These are phyloP conservation scores for Chymomyza caudatula DNA, from an alignment of 2,888 invertebrate genomes.

Conservation along the genomic window DNA sequence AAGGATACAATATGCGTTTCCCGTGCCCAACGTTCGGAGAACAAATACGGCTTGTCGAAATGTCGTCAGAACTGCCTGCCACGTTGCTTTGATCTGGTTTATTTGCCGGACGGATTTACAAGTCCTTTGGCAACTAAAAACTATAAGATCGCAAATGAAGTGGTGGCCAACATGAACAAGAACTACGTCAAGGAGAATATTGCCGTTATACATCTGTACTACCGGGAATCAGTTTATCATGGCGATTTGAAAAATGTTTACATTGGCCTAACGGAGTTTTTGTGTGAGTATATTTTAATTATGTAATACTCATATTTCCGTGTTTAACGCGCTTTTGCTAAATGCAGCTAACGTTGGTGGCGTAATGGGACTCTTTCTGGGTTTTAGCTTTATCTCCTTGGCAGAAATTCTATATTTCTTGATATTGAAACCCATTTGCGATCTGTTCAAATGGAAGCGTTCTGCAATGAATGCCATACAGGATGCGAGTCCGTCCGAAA, in stretches of 20 bases:
- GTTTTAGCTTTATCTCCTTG: slow-evolving; percentile 88
- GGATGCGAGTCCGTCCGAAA: neutral
- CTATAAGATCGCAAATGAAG: slow-evolving; percentile 55
- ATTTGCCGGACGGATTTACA: slow-evolving; percentile 81
- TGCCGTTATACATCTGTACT: slow-evolving; percentile 86
- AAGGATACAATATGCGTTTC: slow-evolving; percentile 43
- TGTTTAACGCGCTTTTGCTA: neutral
- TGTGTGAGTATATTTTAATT: slow-evolving; percentile 81
- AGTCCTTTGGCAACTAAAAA: slow-evolving; percentile 76
- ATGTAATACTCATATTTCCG: no score
- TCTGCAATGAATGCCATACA: neutral
- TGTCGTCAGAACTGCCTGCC: slow-evolving; percentile 82
- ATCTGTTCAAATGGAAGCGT: slow-evolving; percentile 65
- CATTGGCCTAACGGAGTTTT: slow-evolving; percentile 88
- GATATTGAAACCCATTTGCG: slow-evolving; percentile 79
- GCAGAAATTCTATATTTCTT: slow-evolving; percentile 87
- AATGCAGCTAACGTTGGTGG: slow-evolving; percentile 89
- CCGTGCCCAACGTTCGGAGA: slow-evolving; percentile 23
- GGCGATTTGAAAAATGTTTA: slow-evolving; percentile 86
- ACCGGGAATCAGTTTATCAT: slow-evolving; percentile 85
- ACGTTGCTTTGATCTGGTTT: slow-evolving; percentile 85
- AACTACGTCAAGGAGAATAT: slow-evolving; percentile 80
- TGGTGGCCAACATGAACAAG: slow-evolving; percentile 55
- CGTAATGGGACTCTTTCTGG: slow-evolving; percentile 86
- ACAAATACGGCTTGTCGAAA: slow-evolving; percentile 9